Percentiles rank a stretch among this genome's conserved stretches.
These are phyloP conservation scores for Azorinus chamasolen DNA, from an alignment of 2,888 invertebrate species.

Conservation along the genomic window DNA sequence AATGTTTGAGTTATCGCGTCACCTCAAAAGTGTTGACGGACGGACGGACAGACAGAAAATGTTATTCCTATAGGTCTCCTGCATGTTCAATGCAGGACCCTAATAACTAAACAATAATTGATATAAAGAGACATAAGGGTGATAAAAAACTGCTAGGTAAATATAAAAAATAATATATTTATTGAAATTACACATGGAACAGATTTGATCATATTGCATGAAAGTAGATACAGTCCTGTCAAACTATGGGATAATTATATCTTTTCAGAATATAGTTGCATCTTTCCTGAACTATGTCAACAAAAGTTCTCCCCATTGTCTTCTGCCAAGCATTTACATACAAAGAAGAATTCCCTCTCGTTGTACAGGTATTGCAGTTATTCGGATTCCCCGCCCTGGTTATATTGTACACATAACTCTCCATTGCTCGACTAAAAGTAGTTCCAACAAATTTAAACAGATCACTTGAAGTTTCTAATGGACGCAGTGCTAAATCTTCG, in stretches of 20 bases:
- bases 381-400: slow-evolving; percentile 52
- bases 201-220: too few species aligned
- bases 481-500: slow-evolving; percentile 52
- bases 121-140: too few species aligned
- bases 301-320: slow-evolving; percentile 22
- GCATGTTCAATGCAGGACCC: too few species aligned
- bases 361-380: slow-evolving; percentile 47
- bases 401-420: slow-evolving; percentile 50
- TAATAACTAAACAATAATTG: too few species aligned
- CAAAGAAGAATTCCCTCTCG: slow-evolving; percentile 55
- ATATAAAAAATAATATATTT: too few species aligned
- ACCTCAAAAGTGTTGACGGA: too few species aligned
- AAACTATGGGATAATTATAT: slow-evolving; percentile 10
- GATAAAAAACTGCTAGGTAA: too few species aligned
- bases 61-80: too few species aligned
- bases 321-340: slow-evolving; percentile 53
- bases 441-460: slow-evolving; percentile 58
- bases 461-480: slow-evolving; percentile 45
- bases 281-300: slow-evolving; percentile 31
- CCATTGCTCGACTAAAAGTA: slow-evolving; percentile 33
- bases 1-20: too few species aligned
- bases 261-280: slow-evolving; percentile 48
- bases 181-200: too few species aligned
- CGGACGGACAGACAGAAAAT: too few species aligned
- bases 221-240: too few species aligned